Base-by-base conservation (phyloP, 2,888 invertebrate species). In the Harpalus rufipes region DNA sequence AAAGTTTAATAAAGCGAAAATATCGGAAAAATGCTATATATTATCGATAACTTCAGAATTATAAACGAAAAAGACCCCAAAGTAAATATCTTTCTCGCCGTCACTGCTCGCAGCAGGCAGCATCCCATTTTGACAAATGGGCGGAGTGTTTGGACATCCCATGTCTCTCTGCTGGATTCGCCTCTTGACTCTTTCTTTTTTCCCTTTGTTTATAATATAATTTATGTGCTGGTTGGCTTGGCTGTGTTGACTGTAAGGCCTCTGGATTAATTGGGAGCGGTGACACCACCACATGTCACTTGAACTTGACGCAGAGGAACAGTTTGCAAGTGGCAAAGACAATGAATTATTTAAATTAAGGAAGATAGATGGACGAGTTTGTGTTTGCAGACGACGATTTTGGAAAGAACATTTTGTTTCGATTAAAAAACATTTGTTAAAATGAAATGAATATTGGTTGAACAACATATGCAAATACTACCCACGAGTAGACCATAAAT, bases 141-240 rank as follows among this genome's bases (percentile, higher is more conserved):
- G 78, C 84, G 84, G 63, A 78, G 44, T 84, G 84, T 84, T 84
- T 84, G 78, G 84, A 84, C 84, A 84, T 25, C 51, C 44, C 59
- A 61, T 83, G 82, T 74, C 74, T 58, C 84, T 63, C 84, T 21
- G 76, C 65, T 84, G 84, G 51, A 76, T 61, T 72, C 72, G 59
- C 41, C 59, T 16, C 63, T 25, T 59, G 59, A 63, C 21, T 72
- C 25, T 56, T 65, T n/a, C 59, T 16, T 21, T 78, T 78, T 72
- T 44, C 78, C 78, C 78, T 78, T 84, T 84, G 76, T 78, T 84
- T 84, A 56, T 76, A 25, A 63, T n/a, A 78, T 78, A 84, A 78
- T 84, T 78, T 84, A 84, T 78, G 76, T 78, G 44, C 51, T 58
- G 21, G 41, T 7, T 39, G 14, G 41, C 5, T 21, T 58, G 7